A percentile compares a stretch with the other conserved stretches of the same genome.
These are phyloP conservation scores for Campoletis sonorensis DNA, from an alignment of 1,140 invertebrate genomes.

Conservation along the genomic window DNA sequence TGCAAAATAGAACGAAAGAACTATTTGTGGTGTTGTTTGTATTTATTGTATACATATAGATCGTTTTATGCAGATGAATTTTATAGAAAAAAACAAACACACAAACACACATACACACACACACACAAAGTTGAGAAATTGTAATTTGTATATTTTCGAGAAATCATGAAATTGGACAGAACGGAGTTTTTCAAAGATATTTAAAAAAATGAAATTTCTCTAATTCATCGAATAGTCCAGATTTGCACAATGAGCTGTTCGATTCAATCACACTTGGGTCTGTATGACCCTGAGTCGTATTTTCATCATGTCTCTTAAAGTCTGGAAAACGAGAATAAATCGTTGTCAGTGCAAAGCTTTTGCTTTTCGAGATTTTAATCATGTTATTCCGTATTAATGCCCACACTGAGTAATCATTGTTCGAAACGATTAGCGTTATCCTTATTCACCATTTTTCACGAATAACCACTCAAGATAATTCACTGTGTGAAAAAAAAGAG, in stretches of 20 bases:
- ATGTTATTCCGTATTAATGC: too few species aligned
- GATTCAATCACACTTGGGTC: background rate
- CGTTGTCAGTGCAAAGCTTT: too few species aligned
- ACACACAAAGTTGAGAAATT: background rate
- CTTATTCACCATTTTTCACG: too few species aligned
- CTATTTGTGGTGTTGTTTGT: slow-evolving; percentile 38
- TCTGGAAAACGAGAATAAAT: too few species aligned
- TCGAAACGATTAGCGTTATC: too few species aligned
- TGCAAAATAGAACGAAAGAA: slow-evolving; percentile 22
- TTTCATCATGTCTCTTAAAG: too few species aligned
- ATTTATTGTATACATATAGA: slow-evolving; percentile 51
- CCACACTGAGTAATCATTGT: too few species aligned
- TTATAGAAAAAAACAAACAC: slow-evolving; percentile 41
- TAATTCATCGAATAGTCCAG: background rate
- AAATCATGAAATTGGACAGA: background rate
- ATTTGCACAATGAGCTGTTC: background rate
- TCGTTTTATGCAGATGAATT: slow-evolving; percentile 41
- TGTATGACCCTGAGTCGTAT: too few species aligned
- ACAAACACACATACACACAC: too few species aligned
- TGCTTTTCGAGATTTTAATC: too few species aligned
- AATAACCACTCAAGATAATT: too few species aligned
- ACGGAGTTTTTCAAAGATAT: background rate
- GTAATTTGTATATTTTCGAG: background rate
- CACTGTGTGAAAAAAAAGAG: too few species aligned
- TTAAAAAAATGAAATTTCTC: background rate